Evolutionary conservation across 1,140 invertebrate species (phyloP).

Genomic region (Dreissena rostriformis): DNA sequence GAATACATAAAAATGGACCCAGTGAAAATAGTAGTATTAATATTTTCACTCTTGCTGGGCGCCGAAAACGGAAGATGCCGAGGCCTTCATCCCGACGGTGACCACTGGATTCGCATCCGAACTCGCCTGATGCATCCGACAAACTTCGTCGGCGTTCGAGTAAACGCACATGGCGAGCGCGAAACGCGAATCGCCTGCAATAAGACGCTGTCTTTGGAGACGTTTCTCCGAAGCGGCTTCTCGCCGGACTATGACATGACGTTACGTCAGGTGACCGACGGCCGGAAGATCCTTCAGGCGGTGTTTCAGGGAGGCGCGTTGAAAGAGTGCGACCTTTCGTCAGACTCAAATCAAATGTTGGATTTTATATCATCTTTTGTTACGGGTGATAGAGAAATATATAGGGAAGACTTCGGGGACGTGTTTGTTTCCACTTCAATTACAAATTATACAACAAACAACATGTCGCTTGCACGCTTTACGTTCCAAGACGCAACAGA

Average conservation of each 20-base stretch:
- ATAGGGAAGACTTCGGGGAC: constrained; percentile 32
- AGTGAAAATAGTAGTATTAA: constrained; percentile 39
- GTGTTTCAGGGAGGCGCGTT: constrained; percentile 48
- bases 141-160: constrained; percentile 53
- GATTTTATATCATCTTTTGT: constrained; percentile 53
- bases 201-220: constrained; percentile 48
- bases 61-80: background rate
- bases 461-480: constrained; percentile 25
- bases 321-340: constrained; percentile 53
- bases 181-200: constrained; percentile 53
- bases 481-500: background rate
- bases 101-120: constrained; percentile 21
- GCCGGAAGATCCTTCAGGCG: constrained; percentile 47
- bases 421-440: constrained; percentile 2
- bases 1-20: constrained; percentile 28
- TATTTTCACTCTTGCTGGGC: constrained; percentile 19
- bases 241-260: constrained; percentile 31
- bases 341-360: constrained; percentile 48
- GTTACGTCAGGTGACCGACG: constrained; percentile 55
- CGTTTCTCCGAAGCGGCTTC: constrained; percentile 25
- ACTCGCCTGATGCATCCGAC: constrained; percentile 25
- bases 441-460: constrained; percentile 3
- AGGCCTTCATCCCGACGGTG: background rate
- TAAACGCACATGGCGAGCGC: constrained; percentile 46
- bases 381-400: background rate